Percentiles rank a stretch among this genome's conserved stretches.
Evolutionary conservation across 2,113 vertebrate genomes (phyloP).

Genomic region (Bostrychus sinensis): DNA sequence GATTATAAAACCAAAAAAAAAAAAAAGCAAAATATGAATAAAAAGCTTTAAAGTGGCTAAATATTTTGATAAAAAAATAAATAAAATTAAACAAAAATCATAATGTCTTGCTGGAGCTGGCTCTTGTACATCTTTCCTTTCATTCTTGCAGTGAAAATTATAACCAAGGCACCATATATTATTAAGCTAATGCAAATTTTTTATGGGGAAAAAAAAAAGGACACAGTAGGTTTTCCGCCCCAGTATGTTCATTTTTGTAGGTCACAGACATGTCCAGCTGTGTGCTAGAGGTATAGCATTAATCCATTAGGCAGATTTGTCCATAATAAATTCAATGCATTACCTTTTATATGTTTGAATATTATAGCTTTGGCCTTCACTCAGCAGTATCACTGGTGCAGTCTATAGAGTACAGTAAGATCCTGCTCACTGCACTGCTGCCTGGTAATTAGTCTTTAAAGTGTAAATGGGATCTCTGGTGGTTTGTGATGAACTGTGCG

Average conservation of each 20-base stretch:
- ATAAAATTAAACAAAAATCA: too few relatives aligned
- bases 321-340: not conserved
- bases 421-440: constrained; percentile 21
- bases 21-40: too few relatives aligned
- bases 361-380: not conserved
- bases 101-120: too few relatives aligned
- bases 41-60: too few relatives aligned
- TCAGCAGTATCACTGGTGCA: constrained; percentile 8
- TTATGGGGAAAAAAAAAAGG: not conserved
- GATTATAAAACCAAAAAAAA: too few relatives aligned
- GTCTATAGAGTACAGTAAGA: not conserved
- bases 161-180: not conserved
- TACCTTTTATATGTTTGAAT: not conserved
- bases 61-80: too few relatives aligned
- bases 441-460: constrained; percentile 52
- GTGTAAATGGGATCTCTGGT: constrained; percentile 58
- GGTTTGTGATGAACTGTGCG: constrained; percentile 35
- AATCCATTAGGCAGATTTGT: not conserved
- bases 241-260: not conserved
- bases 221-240: not conserved
- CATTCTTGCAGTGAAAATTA: not conserved
- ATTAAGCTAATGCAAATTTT: not conserved
- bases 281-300: not conserved
- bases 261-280: constrained; percentile 5
- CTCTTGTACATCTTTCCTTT: too few relatives aligned